Evolutionary conservation across 2,113 vertebrate species (phyloP), one percentile per base, ranked within the genome.

Genomic region (Phocoena phocoena): DNA sequence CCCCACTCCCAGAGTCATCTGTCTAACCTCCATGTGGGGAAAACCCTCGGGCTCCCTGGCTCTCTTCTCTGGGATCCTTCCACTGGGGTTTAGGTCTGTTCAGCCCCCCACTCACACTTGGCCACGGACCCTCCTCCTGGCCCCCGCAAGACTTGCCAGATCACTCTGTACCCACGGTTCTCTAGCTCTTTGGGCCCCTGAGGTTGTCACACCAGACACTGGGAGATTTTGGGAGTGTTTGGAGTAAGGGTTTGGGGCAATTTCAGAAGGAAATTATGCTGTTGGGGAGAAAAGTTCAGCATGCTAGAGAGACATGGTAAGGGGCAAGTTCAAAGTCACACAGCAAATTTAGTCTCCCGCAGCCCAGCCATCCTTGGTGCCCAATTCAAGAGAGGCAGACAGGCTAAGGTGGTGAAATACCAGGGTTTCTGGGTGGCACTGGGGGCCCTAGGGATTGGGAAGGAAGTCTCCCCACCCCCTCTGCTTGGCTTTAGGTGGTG

Each of bases 231-330:
- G 36, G 81, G 28, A 68, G 47, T 83, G 41, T 77, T 65, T 68
- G 8, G 6, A 38, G 65, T 90, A 26, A 18, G 55, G 76, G 6
- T 73, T 76, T 85, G 26, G 11, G 60, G 20, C 15, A 53, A 88
- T 89, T 85, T 85, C 36, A 81, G 17, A 92, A 83, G 53, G 80
- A 96, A 95, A 41, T 92, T 65, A 44, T 83, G 47, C n/a, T 44
- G 2, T 28, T 77, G 44, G 60, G 68, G 28, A 21, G 47, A 36
- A 96, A 95, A 86, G 17, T 28, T 71, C 76, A 33, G 21, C n/a
- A 38, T 71, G 47, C 36, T 62, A 65, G 50, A 82, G 53, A 77
- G 18, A 67, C 38, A 55, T 50, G 38, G 65, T 58, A 74, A 87
- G n/a, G 58, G n/a, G 50, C 21, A 73, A 67, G 25, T 73, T 90